A percentile compares a stretch with the other conserved stretches of the same genome.
phyloP scores from a whole-genome alignment of 1,140 invertebrate species.

The Ceratosolen solmsi region DNA sequence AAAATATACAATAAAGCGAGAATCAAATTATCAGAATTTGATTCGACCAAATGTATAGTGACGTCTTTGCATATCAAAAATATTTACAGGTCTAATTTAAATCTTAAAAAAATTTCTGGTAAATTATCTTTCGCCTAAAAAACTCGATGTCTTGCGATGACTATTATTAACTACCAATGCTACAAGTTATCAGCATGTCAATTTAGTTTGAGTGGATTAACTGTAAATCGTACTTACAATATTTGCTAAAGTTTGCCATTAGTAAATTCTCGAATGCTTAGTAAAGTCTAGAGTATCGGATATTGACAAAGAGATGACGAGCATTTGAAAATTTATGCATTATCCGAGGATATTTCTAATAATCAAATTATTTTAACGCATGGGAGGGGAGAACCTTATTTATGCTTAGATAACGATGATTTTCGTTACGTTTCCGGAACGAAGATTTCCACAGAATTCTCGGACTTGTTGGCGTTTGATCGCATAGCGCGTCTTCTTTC shows the following conservation, averaged over 20 bases:
- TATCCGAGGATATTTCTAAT: neutral
- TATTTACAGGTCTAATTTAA: constrained; percentile 38
- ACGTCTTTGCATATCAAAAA: constrained; percentile 42
- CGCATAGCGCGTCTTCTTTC: constrained; percentile 82
- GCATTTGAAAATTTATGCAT: neutral
- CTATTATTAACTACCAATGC: constrained; percentile 33
- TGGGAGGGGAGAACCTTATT: constrained; percentile 17
- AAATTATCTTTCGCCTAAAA: constrained; percentile 32
- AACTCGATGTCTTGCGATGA: constrained; percentile 48
- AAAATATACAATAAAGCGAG: constrained; percentile 25
- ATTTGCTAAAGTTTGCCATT: constrained; percentile 15
- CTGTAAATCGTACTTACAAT: constrained; percentile 11
- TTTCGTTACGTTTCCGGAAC: constrained; percentile 74
- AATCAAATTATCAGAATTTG: constrained; percentile 19
- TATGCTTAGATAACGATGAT: neutral
- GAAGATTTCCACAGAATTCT: constrained; percentile 77
- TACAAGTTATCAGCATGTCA: constrained; percentile 25
- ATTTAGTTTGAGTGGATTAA: constrained; percentile 35
- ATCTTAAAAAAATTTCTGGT: constrained; percentile 29
- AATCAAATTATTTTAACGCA: neutral
- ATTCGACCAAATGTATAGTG: constrained; percentile 39
- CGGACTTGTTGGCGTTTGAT: constrained; percentile 68
- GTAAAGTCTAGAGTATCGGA: neutral
- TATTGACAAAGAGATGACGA: neutral
- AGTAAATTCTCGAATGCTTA: constrained; percentile 4